Evolutionary conservation across 2,113 vertebrate genomes (phyloP).

Genomic region (Silurus meridionalis): DNA sequence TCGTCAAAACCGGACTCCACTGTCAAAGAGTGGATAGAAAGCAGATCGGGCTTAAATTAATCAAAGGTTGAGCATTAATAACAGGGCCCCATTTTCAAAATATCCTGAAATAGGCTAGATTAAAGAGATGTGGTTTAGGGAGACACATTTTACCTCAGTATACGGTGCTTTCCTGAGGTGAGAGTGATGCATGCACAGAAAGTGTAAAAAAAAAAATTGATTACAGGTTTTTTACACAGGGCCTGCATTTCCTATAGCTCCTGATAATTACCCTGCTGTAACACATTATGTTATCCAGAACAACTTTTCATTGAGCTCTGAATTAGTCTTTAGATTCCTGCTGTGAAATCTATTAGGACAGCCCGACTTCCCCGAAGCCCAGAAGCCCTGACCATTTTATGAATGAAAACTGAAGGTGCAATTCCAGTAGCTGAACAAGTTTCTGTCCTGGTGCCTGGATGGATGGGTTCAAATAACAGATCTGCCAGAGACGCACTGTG

Average conservation of each 20-base stretch:
- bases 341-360: neutral
- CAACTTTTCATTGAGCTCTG: neutral
- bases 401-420: neutral
- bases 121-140: constrained; percentile 46
- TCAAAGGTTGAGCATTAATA: constrained; percentile 74
- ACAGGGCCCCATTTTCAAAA: constrained; percentile 59
- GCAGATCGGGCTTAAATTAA: constrained; percentile 77
- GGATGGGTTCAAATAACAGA: neutral
- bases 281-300: constrained; percentile 5
- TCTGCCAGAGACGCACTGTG: neutral
- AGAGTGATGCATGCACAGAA: constrained; percentile 28
- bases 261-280: constrained; percentile 15
- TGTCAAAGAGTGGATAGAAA: constrained; percentile 71
- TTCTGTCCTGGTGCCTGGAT: neutral
- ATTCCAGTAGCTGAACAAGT: neutral
- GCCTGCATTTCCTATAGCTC: neutral
- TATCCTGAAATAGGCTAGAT: constrained; percentile 58
- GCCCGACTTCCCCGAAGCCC: neutral
- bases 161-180: constrained; percentile 38
- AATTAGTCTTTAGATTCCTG: constrained; percentile 3
- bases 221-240: neutral
- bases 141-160: constrained; percentile 27
- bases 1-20: constrained; percentile 58
- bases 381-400: constrained; percentile 12
- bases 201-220: neutral